Evolutionary conservation across 2,797 vertebrate genomes (phyloP).

Genomic region (Chrysocyon brachyurus): DNA sequence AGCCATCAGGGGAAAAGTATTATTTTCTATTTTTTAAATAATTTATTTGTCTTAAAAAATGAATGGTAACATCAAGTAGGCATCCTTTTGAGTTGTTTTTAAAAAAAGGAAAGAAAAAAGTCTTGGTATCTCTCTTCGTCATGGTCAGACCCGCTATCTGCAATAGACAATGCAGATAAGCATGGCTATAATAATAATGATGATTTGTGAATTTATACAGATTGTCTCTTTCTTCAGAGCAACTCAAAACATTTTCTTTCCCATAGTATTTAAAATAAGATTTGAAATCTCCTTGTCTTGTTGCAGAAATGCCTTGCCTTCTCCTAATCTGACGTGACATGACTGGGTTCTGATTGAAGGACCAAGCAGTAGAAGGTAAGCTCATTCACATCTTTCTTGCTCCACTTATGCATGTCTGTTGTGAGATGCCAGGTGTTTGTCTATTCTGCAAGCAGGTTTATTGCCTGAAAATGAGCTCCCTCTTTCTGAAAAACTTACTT

Average conservation of each 20-base stretch:
- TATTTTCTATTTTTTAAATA: constrained; percentile 42
- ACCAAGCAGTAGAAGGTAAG: neutral
- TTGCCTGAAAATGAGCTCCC: constrained; percentile 54
- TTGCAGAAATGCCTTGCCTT: neutral
- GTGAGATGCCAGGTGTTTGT: constrained; percentile 53
- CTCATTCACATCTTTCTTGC: constrained; percentile 40
- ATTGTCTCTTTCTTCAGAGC: constrained; percentile 2
- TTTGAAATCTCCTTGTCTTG: neutral
- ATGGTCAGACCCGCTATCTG: neutral
- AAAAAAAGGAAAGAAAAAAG: neutral
- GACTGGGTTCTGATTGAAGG: neutral
- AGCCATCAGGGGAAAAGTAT: neutral
- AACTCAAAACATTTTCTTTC: neutral
- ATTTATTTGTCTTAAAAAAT: constrained; percentile 47
- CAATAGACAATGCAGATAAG: neutral
- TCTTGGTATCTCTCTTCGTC: neutral
- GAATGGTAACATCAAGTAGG: neutral
- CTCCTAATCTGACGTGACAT: neutral
- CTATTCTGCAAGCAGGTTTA: constrained; percentile 8
- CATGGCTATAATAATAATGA: neutral
- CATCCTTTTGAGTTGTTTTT: neutral
- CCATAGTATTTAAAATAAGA: neutral
- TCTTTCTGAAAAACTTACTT: constrained; percentile 47
- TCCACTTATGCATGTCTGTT: neutral
- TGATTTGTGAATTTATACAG: neutral